Percentiles rank a stretch among this genome's conserved stretches.
Evolutionary conservation across 2,888 invertebrate genomes (phyloP).

Genomic region (Lampropteryx suffumata): DNA sequence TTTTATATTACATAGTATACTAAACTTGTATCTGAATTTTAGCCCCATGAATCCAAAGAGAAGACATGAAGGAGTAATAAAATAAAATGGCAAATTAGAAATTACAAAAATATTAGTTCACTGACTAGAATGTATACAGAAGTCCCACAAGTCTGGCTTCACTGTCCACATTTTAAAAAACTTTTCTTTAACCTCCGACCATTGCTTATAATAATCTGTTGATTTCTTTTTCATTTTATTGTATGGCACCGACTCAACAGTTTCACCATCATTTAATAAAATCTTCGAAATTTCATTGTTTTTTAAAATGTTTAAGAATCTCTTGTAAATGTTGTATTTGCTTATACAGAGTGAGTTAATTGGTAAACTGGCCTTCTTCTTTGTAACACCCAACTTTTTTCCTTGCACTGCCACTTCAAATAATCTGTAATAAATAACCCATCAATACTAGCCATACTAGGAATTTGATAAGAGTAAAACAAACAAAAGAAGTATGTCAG

Average conservation of each 20-base stretch:
- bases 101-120: slow-evolving; percentile 15
- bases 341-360: slow-evolving; percentile 77
- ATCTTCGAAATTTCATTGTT: slow-evolving; percentile 46
- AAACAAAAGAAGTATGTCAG: too few species aligned
- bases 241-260: slow-evolving; percentile 50
- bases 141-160: slow-evolving; percentile 79
- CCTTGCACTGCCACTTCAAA: slow-evolving; percentile 90
- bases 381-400: slow-evolving; percentile 89
- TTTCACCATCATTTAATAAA: slow-evolving; percentile 36
- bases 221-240: slow-evolving; percentile 69
- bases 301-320: slow-evolving; percentile 67
- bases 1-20: too few species aligned
- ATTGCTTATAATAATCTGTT: slow-evolving; percentile 49
- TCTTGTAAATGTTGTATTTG: slow-evolving; percentile 78
- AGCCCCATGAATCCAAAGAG: background rate
- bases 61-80: background rate
- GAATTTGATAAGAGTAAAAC: too few species aligned
- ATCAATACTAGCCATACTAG: too few species aligned
- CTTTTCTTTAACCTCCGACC: slow-evolving; percentile 67
- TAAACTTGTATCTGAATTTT: too few species aligned
- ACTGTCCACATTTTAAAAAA: slow-evolving; percentile 82
- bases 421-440: slow-evolving; percentile 78
- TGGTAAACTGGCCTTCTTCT: slow-evolving; percentile 77
- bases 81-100: background rate
- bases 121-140: slow-evolving; percentile 46